Percentiles rank a stretch among this genome's conserved stretches.
Conservation (phyloP, 1,140 invertebrate genomes). For the Polyergus mexicanus region DNA sequence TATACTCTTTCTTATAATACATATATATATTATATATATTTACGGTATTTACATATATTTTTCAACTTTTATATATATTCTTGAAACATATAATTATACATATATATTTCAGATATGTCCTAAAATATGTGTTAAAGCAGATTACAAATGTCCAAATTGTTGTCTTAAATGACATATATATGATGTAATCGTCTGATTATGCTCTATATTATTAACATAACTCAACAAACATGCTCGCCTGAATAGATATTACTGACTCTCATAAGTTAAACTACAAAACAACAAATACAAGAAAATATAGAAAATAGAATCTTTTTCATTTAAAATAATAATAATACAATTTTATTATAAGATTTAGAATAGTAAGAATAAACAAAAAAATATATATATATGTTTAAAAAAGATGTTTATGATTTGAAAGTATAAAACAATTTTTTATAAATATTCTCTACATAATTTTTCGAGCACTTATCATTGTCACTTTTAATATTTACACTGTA, state of each 20-base stretch:
- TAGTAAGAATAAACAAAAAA: not conserved
- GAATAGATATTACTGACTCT: not conserved
- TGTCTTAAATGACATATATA: too few species aligned
- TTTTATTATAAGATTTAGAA: slow-evolving; percentile 4
- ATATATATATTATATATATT: too few species aligned
- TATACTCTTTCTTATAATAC: slow-evolving; percentile 36
- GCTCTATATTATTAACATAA: not conserved
- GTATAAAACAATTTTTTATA: not conserved
- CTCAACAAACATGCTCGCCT: not conserved
- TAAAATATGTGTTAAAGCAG: not conserved
- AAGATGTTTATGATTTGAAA: not conserved
- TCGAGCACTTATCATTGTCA: slow-evolving; percentile 14
- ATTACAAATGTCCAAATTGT: not conserved
- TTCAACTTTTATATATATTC: not conserved
- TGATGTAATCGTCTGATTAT: too few species aligned
- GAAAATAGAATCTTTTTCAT: slow-evolving; percentile 14
- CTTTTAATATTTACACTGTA: slow-evolving; percentile 53
- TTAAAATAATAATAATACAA: slow-evolving; percentile 14
- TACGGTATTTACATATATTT: slow-evolving; percentile 35
- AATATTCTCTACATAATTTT: not conserved
- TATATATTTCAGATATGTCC: not conserved
- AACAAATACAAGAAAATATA: not conserved
- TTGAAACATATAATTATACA: slow-evolving; percentile 28
- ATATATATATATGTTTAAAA: not conserved
- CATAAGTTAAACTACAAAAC: not conserved